These are phyloP conservation scores for Druceiella hillmani DNA, from an alignment of 2,888 invertebrate genomes.

Conservation along the genomic window DNA sequence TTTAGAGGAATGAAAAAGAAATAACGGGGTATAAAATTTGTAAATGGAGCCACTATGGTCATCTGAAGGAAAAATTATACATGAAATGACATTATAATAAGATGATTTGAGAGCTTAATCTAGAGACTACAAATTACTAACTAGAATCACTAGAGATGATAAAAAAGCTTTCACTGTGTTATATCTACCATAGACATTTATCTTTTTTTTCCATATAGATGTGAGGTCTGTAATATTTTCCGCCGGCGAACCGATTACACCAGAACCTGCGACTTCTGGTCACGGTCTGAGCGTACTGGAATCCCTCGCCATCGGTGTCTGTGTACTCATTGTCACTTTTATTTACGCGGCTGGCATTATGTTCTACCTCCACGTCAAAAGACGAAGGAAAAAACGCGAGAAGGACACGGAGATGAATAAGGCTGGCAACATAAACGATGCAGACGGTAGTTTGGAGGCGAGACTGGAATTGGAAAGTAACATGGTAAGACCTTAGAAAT, in stretches of 20 bases:
- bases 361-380: conserved; percentile 70
- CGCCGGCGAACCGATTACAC: conserved; percentile 51
- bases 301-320: conserved; percentile 75
- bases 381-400: conserved; percentile 54
- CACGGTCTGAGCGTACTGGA: conserved; percentile 68
- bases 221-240: conserved; percentile 76
- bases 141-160: too few relatives aligned
- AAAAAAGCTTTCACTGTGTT: too few relatives aligned
- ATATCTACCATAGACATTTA: too few relatives aligned
- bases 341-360: conserved; percentile 82
- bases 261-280: conserved; percentile 46
- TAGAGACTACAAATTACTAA: too few relatives aligned
- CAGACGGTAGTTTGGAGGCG: conserved; percentile 39
- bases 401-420: conserved; percentile 40
- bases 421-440: conserved; percentile 34
- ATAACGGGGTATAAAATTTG: too few relatives aligned
- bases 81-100: too few relatives aligned
- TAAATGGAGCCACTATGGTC: too few relatives aligned
- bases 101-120: too few relatives aligned
- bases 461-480: conserved; percentile 43
- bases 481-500: too few relatives aligned
- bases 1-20: too few relatives aligned
- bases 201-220: too few relatives aligned
- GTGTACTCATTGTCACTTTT: conserved; percentile 70
- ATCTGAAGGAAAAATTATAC: too few relatives aligned